These are phyloP conservation scores for Zoanthus gigantus DNA, from an alignment of 92 coral and sea anemone genomes.

Conservation along the genomic window DNA sequence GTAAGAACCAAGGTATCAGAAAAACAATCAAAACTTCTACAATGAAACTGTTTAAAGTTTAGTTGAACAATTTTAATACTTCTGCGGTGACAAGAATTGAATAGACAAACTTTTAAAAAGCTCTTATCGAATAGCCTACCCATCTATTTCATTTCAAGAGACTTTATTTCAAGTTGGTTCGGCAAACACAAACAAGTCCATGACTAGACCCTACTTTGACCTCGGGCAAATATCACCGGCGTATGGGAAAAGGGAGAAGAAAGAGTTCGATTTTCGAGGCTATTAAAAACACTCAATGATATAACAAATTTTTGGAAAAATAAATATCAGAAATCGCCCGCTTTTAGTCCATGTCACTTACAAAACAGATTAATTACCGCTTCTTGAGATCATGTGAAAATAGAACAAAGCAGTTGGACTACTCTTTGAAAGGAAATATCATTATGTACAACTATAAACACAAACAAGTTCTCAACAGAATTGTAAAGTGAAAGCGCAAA, in stretches of 20 bases:
- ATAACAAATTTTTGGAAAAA: not conserved
- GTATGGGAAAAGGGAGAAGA: not conserved
- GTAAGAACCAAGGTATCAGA: too few relatives aligned
- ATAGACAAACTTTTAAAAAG: not conserved
- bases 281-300: not conserved
- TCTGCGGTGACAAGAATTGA: not conserved
- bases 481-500: too few relatives aligned
- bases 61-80: not conserved
- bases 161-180: not conserved
- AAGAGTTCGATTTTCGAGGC: not conserved
- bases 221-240: not conserved
- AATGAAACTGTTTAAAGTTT: not conserved
- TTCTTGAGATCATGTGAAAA: too few relatives aligned
- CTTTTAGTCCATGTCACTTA: too few relatives aligned
- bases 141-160: not conserved
- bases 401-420: too few relatives aligned
- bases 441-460: too few relatives aligned
- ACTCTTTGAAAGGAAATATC: too few relatives aligned
- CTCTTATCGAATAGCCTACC: not conserved
- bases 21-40: too few relatives aligned
- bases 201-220: not conserved
- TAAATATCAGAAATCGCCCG: not conserved
- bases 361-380: too few relatives aligned
- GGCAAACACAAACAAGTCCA: conserved; percentile 35
- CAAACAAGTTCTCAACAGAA: too few relatives aligned